phyloP scores from a whole-genome alignment of 2,797 vertebrate genomes.

The Spondyliosoma cantharus region DNA sequence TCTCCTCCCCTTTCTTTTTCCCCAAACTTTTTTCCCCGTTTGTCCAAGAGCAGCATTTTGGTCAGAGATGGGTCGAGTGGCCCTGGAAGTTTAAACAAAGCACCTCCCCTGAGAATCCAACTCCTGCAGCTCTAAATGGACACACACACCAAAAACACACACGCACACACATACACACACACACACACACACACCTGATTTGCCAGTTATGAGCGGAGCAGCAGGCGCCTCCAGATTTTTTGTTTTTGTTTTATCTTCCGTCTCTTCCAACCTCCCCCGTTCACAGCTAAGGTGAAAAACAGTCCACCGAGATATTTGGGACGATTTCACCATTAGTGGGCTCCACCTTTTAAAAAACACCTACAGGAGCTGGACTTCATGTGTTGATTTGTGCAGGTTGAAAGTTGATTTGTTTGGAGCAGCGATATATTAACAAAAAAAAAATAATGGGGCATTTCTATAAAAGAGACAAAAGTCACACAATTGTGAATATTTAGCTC shows the following conservation, averaged over 20 bases:
- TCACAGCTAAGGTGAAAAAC: slow-evolving; percentile 77
- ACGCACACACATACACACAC: slow-evolving; percentile 51
- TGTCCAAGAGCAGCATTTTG: slow-evolving; percentile 70
- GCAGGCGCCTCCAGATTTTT: slow-evolving; percentile 69
- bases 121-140: slow-evolving; percentile 59
- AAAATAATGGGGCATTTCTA: slow-evolving; percentile 6
- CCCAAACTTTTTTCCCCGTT: slow-evolving; percentile 42
- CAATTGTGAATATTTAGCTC: slow-evolving; percentile 48
- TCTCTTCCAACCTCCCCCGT: slow-evolving; percentile 53
- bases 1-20: slow-evolving; percentile 27
- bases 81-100: slow-evolving; percentile 78
- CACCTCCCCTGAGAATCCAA: slow-evolving; percentile 63
- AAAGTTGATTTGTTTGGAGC: slow-evolving; percentile 45
- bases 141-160: slow-evolving; percentile 62
- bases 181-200: slow-evolving; percentile 72
- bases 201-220: slow-evolving; percentile 66
- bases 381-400: slow-evolving; percentile 45
- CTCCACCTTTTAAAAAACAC: slow-evolving; percentile 61
- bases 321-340: slow-evolving; percentile 56
- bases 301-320: slow-evolving; percentile 59
- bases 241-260: slow-evolving; percentile 67
- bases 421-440: neutral
- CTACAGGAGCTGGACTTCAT: slow-evolving; percentile 42
- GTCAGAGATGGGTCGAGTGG: slow-evolving; percentile 65
- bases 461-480: slow-evolving; percentile 36